Conservation (phyloP, 2,113 vertebrate genomes). For the Silurus asotus region DNA sequence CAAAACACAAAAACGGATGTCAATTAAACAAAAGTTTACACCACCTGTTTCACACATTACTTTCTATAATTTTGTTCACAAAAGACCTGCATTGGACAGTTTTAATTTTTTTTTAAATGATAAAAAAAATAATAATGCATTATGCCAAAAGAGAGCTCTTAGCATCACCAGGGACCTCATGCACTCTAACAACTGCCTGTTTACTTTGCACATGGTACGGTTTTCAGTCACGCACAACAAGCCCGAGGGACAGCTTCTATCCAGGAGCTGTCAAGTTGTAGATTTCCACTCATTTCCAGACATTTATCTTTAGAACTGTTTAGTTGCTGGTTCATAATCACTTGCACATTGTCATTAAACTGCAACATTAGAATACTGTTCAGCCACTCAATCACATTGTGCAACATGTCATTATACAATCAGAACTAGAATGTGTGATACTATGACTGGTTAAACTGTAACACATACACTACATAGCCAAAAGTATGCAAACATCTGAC, state of each 20-base stretch:
- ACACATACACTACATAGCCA: background rate
- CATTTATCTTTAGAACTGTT: background rate
- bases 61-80: background rate
- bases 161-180: background rate
- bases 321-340: background rate
- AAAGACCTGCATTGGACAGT: background rate
- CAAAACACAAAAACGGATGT: too few species aligned
- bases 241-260: constrained; percentile 10
- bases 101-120: too few species aligned
- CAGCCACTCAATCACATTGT: background rate
- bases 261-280: background rate
- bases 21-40: background rate
- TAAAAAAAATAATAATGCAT: background rate
- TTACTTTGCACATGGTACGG: background rate
- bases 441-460: background rate
- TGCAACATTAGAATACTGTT: background rate
- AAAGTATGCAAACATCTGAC: background rate
- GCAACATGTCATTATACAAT: background rate
- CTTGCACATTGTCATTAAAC: background rate
- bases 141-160: background rate
- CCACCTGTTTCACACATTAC: background rate
- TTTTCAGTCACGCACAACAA: background rate
- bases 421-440: background rate
- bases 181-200: background rate
- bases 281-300: background rate